These are phyloP conservation scores for Rallus limicola DNA, from an alignment of 2,113 vertebrate species.

Conservation along the genomic window DNA sequence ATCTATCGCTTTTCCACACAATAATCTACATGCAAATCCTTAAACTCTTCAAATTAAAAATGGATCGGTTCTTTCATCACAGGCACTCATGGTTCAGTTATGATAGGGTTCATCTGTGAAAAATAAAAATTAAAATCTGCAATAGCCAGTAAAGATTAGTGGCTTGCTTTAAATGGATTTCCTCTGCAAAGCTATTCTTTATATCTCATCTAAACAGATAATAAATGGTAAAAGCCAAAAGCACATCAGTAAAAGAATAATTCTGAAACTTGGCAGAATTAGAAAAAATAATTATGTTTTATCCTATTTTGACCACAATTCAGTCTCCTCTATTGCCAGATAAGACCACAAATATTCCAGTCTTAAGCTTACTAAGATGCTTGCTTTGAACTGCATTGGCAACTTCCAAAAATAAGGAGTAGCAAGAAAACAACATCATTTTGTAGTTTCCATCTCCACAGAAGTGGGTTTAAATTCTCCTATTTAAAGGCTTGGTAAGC, in stretches of 20 bases:
- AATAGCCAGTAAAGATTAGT: slow-evolving; percentile 33
- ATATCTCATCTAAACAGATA: slow-evolving; percentile 51
- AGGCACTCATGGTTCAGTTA: not conserved
- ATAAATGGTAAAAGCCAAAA: slow-evolving; percentile 45
- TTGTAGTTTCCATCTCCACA: not conserved
- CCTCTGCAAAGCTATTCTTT: slow-evolving; percentile 28
- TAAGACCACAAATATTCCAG: not conserved
- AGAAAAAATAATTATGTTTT: slow-evolving; percentile 46
- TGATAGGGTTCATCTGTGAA: slow-evolving; percentile 9
- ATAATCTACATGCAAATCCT: not conserved
- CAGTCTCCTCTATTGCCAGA: slow-evolving; percentile 33
- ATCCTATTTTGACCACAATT: slow-evolving; percentile 31
- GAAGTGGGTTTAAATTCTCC: not conserved
- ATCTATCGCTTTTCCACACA: not conserved
- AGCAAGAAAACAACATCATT: not conserved
- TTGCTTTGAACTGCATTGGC: not conserved
- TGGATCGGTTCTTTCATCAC: not conserved
- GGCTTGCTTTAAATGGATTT: slow-evolving; percentile 37
- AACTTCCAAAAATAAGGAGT: not conserved
- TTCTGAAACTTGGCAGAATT: slow-evolving; percentile 43
- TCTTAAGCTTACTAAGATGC: not conserved
- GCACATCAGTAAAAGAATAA: slow-evolving; percentile 45
- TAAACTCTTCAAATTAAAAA: slow-evolving; percentile 24
- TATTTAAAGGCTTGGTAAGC: not conserved
- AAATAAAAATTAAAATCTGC: slow-evolving; percentile 37